Evolutionary conservation across 2,113 vertebrate genomes (phyloP), one percentile per base, ranked within the genome.

Genomic region (Pseudorasbora parva): DNA sequence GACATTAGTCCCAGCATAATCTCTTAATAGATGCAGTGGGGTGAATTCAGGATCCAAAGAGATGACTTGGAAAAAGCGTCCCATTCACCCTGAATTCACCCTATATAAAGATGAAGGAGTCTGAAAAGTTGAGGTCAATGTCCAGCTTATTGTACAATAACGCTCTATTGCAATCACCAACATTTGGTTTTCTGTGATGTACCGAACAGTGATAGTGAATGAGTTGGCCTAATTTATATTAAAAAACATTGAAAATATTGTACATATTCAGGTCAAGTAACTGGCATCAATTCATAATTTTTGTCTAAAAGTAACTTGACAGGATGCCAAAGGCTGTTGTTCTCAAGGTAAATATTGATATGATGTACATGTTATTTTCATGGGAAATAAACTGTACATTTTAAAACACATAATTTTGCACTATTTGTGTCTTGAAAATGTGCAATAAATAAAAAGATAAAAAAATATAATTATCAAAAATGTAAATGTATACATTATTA

Each of bases 1-100:
- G 30, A 51, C 7, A 80, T 78, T 60, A 87, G 86, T 84, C 73
- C 56, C n/a, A 75, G 62, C 41, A 47, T 30, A 47, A 33, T 60
- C 21, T 62, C 25, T 25, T 45, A 23, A 81, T 14, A 56, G 49
- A 84, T 25, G 7, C 37, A 37, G 6, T 37, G n/a, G n/a, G n/a
- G n/a, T n/a, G n/a, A n/a, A n/a, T n/a, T n/a, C n/a, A n/a, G n/a
- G n/a, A n/a, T n/a, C n/a, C n/a, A n/a, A n/a, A n/a, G n/a, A n/a
- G n/a, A n/a, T n/a, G n/a, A n/a, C n/a, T n/a, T n/a, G n/a, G n/a
- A n/a, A n/a, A n/a, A n/a, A n/a, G n/a, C n/a, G n/a, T n/a, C n/a
- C n/a, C n/a, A n/a, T n/a, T n/a, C n/a, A n/a, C n/a, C n/a, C n/a
- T n/a, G n/a, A n/a, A n/a, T n/a, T n/a, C n/a, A n/a, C n/a, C n/a